Conservation (phyloP, 2,797 vertebrate genomes). For the Vipera latastei region DNA sequence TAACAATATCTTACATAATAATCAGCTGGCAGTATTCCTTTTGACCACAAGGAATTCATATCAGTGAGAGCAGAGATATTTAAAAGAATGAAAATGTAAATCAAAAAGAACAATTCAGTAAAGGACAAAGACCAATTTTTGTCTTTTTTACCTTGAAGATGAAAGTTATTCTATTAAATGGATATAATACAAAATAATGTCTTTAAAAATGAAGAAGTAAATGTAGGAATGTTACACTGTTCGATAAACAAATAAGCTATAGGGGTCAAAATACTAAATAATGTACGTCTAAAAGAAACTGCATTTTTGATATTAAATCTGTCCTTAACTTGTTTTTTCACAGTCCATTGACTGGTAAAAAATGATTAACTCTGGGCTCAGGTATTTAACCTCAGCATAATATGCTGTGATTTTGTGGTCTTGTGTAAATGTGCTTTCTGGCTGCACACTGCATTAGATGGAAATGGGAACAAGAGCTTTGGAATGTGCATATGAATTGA, state of each 20-base stretch:
- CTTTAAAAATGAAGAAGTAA: not conserved
- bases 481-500: not conserved
- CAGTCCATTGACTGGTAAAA: not conserved
- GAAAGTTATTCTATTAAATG: not conserved
- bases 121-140: constrained; percentile 4
- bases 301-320: not conserved
- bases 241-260: not conserved
- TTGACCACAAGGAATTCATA: constrained; percentile 44
- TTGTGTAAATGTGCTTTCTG: not conserved
- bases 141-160: not conserved
- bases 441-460: not conserved
- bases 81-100: constrained; percentile 38
- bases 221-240: not conserved
- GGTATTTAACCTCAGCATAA: not conserved
- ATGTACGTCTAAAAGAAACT: not conserved
- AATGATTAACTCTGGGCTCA: not conserved
- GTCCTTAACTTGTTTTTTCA: not conserved
- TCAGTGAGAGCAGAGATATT: constrained; percentile 46
- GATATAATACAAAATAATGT: constrained; percentile 5
- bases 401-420: not conserved
- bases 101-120: constrained; percentile 36
- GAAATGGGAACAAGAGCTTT: not conserved
- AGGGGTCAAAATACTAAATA: not conserved
- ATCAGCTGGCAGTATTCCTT: constrained; percentile 21
- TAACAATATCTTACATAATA: constrained; percentile 29